Percentiles rank a stretch among this genome's conserved stretches.
phyloP scores from a whole-genome alignment of 2,797 vertebrate species.

The Heliangelus exortis region DNA sequence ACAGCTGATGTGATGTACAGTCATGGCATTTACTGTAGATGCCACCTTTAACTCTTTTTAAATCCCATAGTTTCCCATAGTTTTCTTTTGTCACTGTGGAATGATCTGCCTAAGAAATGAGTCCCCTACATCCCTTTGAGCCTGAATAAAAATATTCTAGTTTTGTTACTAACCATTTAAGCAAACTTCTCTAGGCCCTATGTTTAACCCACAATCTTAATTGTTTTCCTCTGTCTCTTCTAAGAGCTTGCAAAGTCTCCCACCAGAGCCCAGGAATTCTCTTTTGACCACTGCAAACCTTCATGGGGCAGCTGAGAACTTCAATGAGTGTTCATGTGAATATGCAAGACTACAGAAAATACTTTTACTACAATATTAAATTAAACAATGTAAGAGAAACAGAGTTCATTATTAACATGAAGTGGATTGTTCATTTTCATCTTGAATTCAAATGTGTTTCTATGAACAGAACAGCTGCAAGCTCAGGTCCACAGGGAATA shows the following conservation, averaged over 20 bases:
- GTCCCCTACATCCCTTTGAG: background rate
- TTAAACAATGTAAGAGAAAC: background rate
- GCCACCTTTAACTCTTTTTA: background rate
- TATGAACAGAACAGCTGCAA: conserved; percentile 8
- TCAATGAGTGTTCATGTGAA: background rate
- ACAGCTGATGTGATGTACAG: background rate
- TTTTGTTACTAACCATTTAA: background rate
- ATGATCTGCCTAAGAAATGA: background rate
- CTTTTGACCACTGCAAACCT: background rate
- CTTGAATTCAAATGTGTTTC: conserved; percentile 3
- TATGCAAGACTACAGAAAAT: background rate
- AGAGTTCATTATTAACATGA: background rate
- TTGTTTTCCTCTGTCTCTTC: background rate
- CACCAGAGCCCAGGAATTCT: background rate
- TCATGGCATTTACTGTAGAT: background rate
- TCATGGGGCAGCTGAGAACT: background rate
- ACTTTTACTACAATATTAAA: background rate
- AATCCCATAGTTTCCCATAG: background rate
- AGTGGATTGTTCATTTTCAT: conserved; percentile 11
- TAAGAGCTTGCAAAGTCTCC: background rate
- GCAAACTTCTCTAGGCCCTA: background rate
- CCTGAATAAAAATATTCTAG: background rate
- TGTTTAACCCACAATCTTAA: background rate
- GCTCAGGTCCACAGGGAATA: background rate
- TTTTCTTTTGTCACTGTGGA: background rate